These are phyloP conservation scores for Dynastes hyllus DNA, from an alignment of 2,888 invertebrate species.

Conservation along the genomic window DNA sequence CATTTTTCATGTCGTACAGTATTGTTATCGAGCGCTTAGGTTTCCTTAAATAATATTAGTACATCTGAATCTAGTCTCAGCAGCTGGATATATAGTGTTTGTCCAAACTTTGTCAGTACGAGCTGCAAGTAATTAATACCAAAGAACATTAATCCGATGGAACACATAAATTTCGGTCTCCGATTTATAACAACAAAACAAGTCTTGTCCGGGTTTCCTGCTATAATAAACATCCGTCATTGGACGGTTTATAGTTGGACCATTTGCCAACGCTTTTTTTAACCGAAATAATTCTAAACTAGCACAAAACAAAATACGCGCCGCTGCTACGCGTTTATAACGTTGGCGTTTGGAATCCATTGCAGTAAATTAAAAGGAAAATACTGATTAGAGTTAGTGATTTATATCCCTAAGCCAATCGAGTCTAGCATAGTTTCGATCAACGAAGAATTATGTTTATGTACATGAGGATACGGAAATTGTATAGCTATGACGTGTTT, in stretches of 20 bases:
- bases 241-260: conserved; percentile 20
- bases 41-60: no score
- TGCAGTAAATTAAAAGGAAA: conserved; percentile 41
- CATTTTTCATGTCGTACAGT: no score
- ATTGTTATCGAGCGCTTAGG: no score
- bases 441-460: neutral
- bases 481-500: no score
- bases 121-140: conserved; percentile 7
- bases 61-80: neutral
- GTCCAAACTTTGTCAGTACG: neutral
- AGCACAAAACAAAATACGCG: conserved; percentile 3
- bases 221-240: conserved; percentile 31
- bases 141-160: conserved; percentile 28
- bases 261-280: conserved; percentile 1
- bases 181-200: conserved; percentile 32
- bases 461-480: neutral
- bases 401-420: conserved; percentile 14
- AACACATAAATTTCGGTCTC: conserved; percentile 22
- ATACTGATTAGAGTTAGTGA: conserved; percentile 26
- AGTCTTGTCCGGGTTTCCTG: conserved; percentile 3
- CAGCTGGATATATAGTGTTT: neutral
- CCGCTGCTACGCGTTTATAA: neutral
- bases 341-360: neutral
- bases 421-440: conserved; percentile 19
- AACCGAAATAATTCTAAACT: conserved; percentile 4